These are phyloP conservation scores for Mus pahari DNA, from an alignment of 2,113 vertebrate genomes.

Conservation along the genomic window DNA sequence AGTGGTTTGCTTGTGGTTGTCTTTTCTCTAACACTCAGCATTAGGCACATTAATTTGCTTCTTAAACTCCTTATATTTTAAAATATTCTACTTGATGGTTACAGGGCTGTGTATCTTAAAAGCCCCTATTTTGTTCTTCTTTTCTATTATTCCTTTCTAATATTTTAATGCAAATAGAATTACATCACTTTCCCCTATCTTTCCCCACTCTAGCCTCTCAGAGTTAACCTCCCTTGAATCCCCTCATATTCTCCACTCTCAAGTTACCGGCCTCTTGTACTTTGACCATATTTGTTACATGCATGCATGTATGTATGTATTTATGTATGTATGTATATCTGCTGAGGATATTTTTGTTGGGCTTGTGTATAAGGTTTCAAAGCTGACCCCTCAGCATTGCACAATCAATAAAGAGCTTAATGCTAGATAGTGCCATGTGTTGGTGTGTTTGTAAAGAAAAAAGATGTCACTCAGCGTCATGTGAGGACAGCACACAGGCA, in stretches of 20 bases:
- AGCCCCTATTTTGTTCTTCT: background rate
- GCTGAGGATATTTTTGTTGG: background rate
- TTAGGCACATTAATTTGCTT: background rate
- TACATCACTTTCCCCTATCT: background rate
- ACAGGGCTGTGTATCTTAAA: background rate
- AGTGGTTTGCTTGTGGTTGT: rapidly evolving
- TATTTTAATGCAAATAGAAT: background rate
- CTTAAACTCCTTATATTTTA: background rate
- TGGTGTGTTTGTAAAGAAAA: background rate
- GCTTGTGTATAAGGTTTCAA: background rate
- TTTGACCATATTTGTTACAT: background rate
- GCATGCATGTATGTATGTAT: background rate
- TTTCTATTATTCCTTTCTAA: background rate
- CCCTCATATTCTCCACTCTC: background rate
- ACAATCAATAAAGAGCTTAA: background rate
- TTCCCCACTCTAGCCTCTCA: background rate
- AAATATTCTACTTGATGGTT: background rate
- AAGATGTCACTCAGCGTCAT: background rate
- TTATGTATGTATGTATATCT: background rate
- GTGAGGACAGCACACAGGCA: background rate
- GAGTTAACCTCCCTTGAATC: background rate
- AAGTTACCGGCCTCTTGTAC: background rate
- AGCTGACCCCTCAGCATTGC: background rate
- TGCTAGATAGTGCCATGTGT: background rate
- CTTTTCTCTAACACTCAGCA: background rate